Evolutionary conservation across 2,888 invertebrate genomes (phyloP).

Genomic region (Phengaris arion): DNA sequence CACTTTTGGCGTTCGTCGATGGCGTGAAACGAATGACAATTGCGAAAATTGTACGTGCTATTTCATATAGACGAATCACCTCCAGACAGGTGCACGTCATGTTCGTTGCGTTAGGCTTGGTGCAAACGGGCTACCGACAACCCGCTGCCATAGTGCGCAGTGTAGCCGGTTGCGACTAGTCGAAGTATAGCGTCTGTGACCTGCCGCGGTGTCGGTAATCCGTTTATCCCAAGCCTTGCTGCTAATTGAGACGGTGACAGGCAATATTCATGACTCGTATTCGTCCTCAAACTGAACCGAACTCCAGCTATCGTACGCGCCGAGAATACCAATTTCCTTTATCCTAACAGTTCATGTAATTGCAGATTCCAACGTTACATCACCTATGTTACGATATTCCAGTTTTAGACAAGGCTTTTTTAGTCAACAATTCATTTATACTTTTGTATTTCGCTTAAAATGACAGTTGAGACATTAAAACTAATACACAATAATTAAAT

Average conservation of each 20-base stretch:
- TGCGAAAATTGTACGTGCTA: background rate
- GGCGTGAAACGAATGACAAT: constrained; percentile 1
- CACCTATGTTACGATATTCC: background rate
- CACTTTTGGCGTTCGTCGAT: background rate
- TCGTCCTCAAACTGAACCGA: constrained; percentile 18
- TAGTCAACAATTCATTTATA: background rate
- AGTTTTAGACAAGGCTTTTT: background rate
- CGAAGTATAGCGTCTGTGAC: background rate
- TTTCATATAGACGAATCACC: background rate
- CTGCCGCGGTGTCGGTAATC: background rate
- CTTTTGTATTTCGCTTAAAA: background rate
- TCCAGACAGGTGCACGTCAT: background rate
- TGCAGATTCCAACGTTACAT: background rate
- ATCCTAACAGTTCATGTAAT: background rate
- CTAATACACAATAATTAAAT: background rate
- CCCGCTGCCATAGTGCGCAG: background rate
- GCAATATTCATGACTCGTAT: constrained; percentile 10
- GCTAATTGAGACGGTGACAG: background rate
- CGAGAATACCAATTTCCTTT: constrained; percentile 11
- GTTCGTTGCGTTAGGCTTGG: background rate
- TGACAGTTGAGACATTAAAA: background rate
- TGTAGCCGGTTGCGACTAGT: background rate
- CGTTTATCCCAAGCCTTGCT: background rate
- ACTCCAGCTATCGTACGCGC: constrained; percentile 10
- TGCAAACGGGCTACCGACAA: background rate